Conservation (phyloP, 2,113 vertebrate species). For the Cacatua alba region DNA sequence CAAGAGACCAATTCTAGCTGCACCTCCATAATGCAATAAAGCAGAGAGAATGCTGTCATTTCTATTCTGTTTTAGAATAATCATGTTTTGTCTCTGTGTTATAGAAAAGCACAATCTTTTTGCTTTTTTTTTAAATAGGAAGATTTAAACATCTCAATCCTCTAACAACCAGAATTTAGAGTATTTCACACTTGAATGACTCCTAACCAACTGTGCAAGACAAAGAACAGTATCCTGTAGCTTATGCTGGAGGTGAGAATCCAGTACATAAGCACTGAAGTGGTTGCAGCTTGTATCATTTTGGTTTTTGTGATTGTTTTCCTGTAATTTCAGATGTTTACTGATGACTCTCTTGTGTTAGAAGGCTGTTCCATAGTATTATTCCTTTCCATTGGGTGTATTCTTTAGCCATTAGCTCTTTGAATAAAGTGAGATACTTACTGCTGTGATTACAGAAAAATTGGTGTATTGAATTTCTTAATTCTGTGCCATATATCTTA, state of each 20-base stretch:
- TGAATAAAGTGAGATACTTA: not conserved
- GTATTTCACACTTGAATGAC: conserved; percentile 74
- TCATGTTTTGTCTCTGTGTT: not conserved
- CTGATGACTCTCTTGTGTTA: not conserved
- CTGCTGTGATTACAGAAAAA: not conserved
- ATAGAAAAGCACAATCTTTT: not conserved
- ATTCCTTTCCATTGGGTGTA: not conserved
- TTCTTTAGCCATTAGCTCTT: not conserved
- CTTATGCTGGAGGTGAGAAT: conserved; percentile 22
- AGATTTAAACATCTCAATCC: conserved; percentile 62
- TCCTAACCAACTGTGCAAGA: conserved; percentile 59
- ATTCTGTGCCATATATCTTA: not conserved
- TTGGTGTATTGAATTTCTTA: not conserved
- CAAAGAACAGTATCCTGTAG: conserved; percentile 43
- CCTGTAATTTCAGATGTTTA: not conserved
- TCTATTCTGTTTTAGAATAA: not conserved
- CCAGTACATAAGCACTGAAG: not conserved
- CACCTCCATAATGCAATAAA: not conserved
- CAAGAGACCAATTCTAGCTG: not conserved
- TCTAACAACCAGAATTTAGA: conserved; percentile 73
- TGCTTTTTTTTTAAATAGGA: not conserved
- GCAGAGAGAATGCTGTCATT: not conserved
- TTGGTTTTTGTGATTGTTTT: not conserved
- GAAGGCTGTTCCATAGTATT: not conserved
- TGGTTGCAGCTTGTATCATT: not conserved